Base-by-base conservation (phyloP, 2,888 invertebrate species). In the Pterostichus madidus region DNA sequence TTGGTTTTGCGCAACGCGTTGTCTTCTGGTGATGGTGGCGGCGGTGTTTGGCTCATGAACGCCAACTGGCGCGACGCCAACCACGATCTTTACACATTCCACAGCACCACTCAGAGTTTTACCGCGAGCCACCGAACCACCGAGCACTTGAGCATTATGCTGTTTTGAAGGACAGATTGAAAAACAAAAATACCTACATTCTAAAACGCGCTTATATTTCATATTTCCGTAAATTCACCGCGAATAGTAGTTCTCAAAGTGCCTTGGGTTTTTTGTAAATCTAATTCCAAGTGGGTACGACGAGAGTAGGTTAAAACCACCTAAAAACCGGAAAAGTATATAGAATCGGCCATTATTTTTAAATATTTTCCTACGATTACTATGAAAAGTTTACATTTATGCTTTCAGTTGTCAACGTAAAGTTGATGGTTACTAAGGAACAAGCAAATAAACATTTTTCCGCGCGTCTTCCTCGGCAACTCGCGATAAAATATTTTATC, bases 1-100 rank as follows among this genome's bases (percentile, higher is more conserved):
- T 15, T 5, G 39, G 5, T 39, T 39, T 39, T 39, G 39, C 39
- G 39, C 39, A 39, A 39, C 8, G 17, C 24, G 56, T 56, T 11
- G 13, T 56, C 56, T 56, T 1, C 56, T 49, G 13, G 17, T 56
- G 15, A 17, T 15, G 56, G 17, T 24, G 35, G 3, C 31, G 35
- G 3, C 31, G 35, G 35, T 64, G 64, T 64, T 64, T 31, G 13
- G 64, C n/a, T 11, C 13, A n/a, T 6, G 39, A 11, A 64, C 5
- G 64, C 64, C 64, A 64, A 39, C 31, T 64, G 64, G 64, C 64
- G 5, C 35, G n/a, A n/a, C 15, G 64, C 64, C 64, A 64, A 31
- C 0, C 17, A 3, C 13, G 17, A 13, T 15, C 13, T 15, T 59
- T 17, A 59, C 31, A 59, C 32, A 64, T 64, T 64, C 64, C 64